Percentiles rank a stretch among this genome's conserved stretches.
Evolutionary conservation across 2,113 vertebrate genomes (phyloP).

Genomic region (Dromaius novaehollandiae): DNA sequence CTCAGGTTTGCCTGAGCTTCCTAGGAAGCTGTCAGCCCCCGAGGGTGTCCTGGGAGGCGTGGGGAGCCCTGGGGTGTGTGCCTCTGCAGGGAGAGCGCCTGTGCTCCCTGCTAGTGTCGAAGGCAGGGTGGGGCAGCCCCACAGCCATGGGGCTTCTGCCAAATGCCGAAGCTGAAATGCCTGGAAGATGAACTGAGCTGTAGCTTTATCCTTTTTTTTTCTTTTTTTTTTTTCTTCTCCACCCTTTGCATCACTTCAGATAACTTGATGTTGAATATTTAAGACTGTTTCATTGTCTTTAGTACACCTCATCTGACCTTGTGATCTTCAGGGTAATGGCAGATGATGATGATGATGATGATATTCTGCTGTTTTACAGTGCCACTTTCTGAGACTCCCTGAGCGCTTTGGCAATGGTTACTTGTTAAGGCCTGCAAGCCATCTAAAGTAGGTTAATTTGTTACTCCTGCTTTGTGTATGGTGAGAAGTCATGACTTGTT

Average conservation of each 20-base stretch:
- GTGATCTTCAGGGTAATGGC: not conserved
- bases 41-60: not conserved
- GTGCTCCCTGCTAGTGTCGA: not conserved
- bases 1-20: not conserved
- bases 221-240: rapidly evolving
- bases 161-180: not conserved
- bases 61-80: not conserved
- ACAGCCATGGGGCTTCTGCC: rapidly evolving
- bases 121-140: not conserved
- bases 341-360: constrained; percentile 10
- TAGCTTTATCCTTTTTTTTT: not conserved
- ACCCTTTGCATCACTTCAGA: not conserved
- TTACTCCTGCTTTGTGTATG: not conserved
- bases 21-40: not conserved
- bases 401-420: not conserved
- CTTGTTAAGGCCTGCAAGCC: constrained; percentile 35
- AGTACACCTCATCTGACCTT: constrained; percentile 36
- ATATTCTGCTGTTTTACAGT: not conserved
- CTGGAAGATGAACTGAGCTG: not conserved
- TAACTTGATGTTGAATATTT: constrained; percentile 39
- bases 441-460: constrained; percentile 34
- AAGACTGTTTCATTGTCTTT: constrained; percentile 9
- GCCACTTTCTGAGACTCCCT: rapidly evolving
- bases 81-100: not conserved
- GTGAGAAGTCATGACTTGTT: not conserved